Evolutionary conservation across 1,140 invertebrate genomes (phyloP).

Genomic region (Archegozetes longisetosus): DNA sequence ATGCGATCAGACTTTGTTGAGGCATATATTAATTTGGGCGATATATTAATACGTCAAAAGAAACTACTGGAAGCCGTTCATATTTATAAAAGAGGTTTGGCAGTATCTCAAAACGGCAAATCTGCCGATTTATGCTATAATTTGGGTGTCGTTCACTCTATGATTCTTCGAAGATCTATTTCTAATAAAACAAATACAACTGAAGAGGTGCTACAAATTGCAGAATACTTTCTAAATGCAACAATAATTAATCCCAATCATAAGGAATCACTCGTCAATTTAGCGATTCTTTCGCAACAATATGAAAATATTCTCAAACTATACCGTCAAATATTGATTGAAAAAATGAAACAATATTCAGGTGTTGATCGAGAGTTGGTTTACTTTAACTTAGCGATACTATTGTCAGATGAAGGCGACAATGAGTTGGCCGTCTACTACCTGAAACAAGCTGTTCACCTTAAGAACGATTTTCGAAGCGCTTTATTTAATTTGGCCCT

Average conservation of each 20-base stretch:
- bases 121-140: slow-evolving; percentile 5
- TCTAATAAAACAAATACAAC: background rate
- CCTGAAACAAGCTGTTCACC: background rate
- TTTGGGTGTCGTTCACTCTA: slow-evolving; percentile 2
- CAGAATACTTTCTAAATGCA: background rate
- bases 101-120: background rate
- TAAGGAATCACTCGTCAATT: slow-evolving; percentile 7
- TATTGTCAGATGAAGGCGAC: background rate
- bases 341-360: background rate
- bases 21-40: slow-evolving; percentile 12
- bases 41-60: slow-evolving; percentile 2
- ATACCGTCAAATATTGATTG: slow-evolving; percentile 2
- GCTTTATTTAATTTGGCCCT: slow-evolving; percentile 88
- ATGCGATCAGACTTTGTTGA: slow-evolving; percentile 11
- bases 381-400: slow-evolving; percentile 2
- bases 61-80: slow-evolving; percentile 1
- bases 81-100: background rate
- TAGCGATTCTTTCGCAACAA: slow-evolving; percentile 6
- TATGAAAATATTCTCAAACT: background rate
- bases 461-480: slow-evolving; percentile 47
- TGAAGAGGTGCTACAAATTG: background rate
- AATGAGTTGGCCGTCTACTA: slow-evolving; percentile 1
- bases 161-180: background rate
- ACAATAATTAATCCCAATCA: slow-evolving; percentile 7
- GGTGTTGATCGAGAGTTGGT: background rate